Percentiles rank a stretch among this genome's conserved stretches.
Evolutionary conservation across 2,888 invertebrate genomes (phyloP).

Genomic region (Anoncus sp.): DNA sequence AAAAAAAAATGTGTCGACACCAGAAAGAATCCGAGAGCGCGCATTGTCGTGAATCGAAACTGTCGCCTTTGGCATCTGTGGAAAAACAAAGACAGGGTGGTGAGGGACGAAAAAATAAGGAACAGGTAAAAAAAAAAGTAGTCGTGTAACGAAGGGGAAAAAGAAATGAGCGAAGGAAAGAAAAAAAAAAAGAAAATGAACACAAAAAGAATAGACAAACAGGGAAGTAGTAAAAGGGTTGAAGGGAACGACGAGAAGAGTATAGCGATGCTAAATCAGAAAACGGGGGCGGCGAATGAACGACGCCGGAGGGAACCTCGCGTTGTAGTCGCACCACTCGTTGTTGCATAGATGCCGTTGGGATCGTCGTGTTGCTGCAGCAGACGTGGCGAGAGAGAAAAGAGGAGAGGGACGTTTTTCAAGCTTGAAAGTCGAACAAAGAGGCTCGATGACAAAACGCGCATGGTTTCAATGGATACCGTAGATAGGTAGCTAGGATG

Average conservation of each 20-base stretch:
- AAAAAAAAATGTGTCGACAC: conserved; percentile 38
- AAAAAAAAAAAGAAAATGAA: conserved; percentile 29
- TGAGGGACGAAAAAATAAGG: conserved; percentile 46
- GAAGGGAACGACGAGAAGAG: conserved; percentile 49
- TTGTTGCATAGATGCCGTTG: conserved; percentile 45
- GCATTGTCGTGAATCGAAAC: conserved; percentile 57
- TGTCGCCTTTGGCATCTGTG: conserved; percentile 59
- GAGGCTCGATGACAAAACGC: conserved; percentile 80
- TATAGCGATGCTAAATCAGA: conserved; percentile 70
- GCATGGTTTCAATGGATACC: conserved; percentile 75
- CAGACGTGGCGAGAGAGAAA: conserved; percentile 58
- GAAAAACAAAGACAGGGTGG: conserved; percentile 15
- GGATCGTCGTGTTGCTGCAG: conserved; percentile 42
- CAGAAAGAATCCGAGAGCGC: conserved; percentile 51
- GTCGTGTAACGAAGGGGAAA: conserved; percentile 52
- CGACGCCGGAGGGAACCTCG: conserved; percentile 57
- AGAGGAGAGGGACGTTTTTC: conserved; percentile 72
- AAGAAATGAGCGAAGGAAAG: conserved; percentile 21
- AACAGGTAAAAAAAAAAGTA: conserved; percentile 50
- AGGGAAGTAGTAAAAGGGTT: conserved; percentile 51
- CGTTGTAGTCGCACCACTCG: conserved; percentile 42
- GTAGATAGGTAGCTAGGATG: conserved; percentile 48
- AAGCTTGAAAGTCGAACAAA: conserved; percentile 78
- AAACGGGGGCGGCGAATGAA: conserved; percentile 65
- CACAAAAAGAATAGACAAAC: conserved; percentile 48